phyloP scores from a whole-genome alignment of 1,140 invertebrate species.

The Drosophila miranda region DNA sequence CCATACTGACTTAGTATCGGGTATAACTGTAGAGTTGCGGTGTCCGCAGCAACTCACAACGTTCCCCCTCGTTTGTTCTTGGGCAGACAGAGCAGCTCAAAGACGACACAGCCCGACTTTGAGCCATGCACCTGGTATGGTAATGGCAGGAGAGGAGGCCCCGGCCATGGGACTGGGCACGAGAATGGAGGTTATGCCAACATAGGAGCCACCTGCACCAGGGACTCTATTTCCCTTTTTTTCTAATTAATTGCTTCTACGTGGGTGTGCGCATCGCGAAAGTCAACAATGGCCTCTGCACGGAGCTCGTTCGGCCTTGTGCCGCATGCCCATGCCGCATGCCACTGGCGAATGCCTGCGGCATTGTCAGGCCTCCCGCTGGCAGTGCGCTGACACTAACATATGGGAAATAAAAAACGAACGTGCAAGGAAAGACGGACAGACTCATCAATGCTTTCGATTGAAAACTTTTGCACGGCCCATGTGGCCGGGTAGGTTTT shows the following conservation, averaged over 20 bases:
- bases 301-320: slow-evolving; percentile 20
- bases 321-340: slow-evolving; percentile 16
- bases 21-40: too few relatives aligned
- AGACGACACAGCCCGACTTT: slow-evolving; percentile 7
- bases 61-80: too few relatives aligned
- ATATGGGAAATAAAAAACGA: slow-evolving; percentile 40
- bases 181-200: slow-evolving; percentile 71
- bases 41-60: too few relatives aligned
- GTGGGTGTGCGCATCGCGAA: slow-evolving; percentile 53
- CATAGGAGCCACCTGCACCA: slow-evolving; percentile 54
- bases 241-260: slow-evolving; percentile 78
- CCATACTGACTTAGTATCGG: too few relatives aligned
- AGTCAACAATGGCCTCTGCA: slow-evolving; percentile 66
- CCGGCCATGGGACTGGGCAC: background rate
- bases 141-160: background rate
- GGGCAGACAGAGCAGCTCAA: slow-evolving; percentile 2
- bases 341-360: too few relatives aligned
- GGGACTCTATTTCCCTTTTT: slow-evolving; percentile 53
- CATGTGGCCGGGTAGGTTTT: background rate
- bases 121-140: slow-evolving; percentile 18
- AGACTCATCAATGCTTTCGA: slow-evolving; percentile 77
- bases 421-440: slow-evolving; percentile 4
- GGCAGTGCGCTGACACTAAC: slow-evolving; percentile 60
- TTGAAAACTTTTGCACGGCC: slow-evolving; percentile 74
- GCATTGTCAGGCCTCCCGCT: slow-evolving; percentile 23